Evolutionary conservation across 2,113 vertebrate species (phyloP), one percentile per base, ranked within the genome.

Genomic region (Galemys pyrenaicus): DNA sequence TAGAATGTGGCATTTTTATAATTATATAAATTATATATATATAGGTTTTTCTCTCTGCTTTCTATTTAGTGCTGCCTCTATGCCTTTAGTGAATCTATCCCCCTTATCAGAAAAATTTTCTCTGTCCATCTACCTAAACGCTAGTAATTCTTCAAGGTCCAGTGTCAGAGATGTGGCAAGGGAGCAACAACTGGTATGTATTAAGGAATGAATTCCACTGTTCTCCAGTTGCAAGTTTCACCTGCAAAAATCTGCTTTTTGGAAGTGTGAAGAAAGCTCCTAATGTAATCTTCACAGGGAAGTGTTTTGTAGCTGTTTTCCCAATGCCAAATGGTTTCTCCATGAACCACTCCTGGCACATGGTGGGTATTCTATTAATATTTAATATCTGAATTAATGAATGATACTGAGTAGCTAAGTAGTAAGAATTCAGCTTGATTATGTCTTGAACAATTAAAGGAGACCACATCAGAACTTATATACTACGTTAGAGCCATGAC

Each of bases 1-100:
- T 82, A 78, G 37, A 92, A 88, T 71, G 22, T 92, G 70, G 58
- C 37, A 75, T 74, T 96, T 87, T 80, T 62, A 77, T 71, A 10
- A 15, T 93, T 71, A n/a, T n/a, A n/a, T n/a, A n/a, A n/a, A n/a
- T n/a, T n/a, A n/a, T n/a, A n/a, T n/a, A n/a, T n/a, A n/a, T n/a
- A n/a, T n/a, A n/a, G n/a, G n/a, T n/a, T n/a, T 64, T 93, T 35
- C 32, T 75, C 3, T 67, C 32, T 87, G 16, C 73, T 79, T 82
- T 75, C 54, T 83, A 22, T 87, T 60, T 83, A 94, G 44, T 64
- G 32, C 54, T 70, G 30, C 24, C 28, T 95, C 49, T 83, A 26
- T 94, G 74, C 2, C 49, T 91, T 91, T 88, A 24, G 17, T 89
- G 13, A 44, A 13, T 30, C 6, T 71, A 0, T 75, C 88, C 49